Percentiles rank a stretch among this genome's conserved stretches.
phyloP scores from a whole-genome alignment of 2,113 vertebrate species.

The Lutjanus erythropterus region DNA sequence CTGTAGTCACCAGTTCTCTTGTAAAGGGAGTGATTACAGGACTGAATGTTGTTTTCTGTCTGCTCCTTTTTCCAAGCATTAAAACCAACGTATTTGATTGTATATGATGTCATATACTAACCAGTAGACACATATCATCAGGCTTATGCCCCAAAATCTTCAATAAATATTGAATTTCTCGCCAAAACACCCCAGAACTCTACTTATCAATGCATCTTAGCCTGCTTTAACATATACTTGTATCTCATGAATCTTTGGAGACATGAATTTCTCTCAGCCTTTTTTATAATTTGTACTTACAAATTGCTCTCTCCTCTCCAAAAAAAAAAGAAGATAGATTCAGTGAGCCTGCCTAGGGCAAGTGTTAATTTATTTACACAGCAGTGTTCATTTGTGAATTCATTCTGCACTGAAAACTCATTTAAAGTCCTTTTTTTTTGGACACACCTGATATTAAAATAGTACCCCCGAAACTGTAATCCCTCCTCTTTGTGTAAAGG shows the following conservation, averaged over 20 bases:
- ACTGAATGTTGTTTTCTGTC: not conserved
- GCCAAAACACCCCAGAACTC: not conserved
- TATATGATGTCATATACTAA: not conserved
- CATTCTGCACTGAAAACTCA: slow-evolving; percentile 47
- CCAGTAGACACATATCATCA: not conserved
- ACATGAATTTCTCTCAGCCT: slow-evolving; percentile 1
- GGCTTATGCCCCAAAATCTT: not conserved
- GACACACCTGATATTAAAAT: slow-evolving; percentile 48
- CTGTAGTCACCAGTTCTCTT: not conserved
- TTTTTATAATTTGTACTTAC: slow-evolving; percentile 13
- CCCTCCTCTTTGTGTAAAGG: slow-evolving; percentile 34
- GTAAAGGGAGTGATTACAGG: not conserved
- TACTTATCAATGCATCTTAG: not conserved
- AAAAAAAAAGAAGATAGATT: slow-evolving; percentile 44
- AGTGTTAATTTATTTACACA: slow-evolving; percentile 62
- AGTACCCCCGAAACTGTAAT: slow-evolving; percentile 40
- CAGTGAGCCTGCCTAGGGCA: slow-evolving; percentile 34
- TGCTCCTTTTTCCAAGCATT: not conserved
- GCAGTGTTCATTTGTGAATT: slow-evolving; percentile 38
- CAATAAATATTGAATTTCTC: not conserved
- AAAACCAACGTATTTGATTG: slow-evolving; percentile 34
- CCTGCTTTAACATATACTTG: not conserved
- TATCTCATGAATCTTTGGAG: not conserved
- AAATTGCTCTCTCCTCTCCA: slow-evolving; percentile 17
- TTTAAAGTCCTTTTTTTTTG: slow-evolving; percentile 23